These are phyloP conservation scores for Drosophila ohnishii DNA, from an alignment of 1,140 invertebrate species.

Conservation along the genomic window DNA sequence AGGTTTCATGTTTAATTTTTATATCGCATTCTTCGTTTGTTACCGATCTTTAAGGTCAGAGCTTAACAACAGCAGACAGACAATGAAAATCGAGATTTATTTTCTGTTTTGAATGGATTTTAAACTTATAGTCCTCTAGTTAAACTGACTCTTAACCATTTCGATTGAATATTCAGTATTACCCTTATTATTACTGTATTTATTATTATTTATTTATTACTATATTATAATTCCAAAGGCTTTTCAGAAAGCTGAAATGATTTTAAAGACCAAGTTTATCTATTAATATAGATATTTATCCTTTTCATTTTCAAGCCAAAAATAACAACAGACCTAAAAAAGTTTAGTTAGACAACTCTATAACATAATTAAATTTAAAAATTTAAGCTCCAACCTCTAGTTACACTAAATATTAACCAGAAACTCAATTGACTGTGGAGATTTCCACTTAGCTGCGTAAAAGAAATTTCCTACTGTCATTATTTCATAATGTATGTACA, in stretches of 20 bases:
- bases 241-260: no score
- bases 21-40: neutral
- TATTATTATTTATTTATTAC: no score
- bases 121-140: no score
- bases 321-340: neutral
- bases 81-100: neutral
- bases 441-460: slow-evolving; percentile 20
- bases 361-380: neutral
- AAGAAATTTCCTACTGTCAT: slow-evolving; percentile 30
- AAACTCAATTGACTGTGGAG: slow-evolving; percentile 58
- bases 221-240: no score
- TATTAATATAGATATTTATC: no score
- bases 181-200: neutral
- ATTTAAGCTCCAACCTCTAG: neutral
- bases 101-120: no score
- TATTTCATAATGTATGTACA: slow-evolving; percentile 54
- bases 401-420: neutral
- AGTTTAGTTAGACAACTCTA: neutral
- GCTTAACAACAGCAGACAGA: neutral
- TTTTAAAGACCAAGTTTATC: neutral
- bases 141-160: no score
- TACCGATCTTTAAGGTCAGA: neutral
- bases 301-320: neutral
- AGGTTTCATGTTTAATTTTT: neutral
- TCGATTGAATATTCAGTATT: neutral